A percentile compares a stretch with the other conserved stretches of the same genome.
phyloP scores from a whole-genome alignment of 2,797 vertebrate species.

The Etheostoma perlongum region DNA sequence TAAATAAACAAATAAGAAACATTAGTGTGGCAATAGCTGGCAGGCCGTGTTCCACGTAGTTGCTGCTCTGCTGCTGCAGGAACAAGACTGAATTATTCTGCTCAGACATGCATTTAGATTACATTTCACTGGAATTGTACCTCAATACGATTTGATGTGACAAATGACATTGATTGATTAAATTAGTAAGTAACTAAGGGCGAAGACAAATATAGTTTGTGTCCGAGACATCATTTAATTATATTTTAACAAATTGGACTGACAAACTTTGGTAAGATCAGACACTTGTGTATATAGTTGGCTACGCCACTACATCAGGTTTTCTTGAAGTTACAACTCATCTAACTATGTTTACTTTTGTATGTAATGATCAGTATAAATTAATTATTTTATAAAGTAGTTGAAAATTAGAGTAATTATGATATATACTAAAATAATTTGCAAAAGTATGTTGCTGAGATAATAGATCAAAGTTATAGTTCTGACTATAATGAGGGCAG shows the following conservation, averaged over 20 bases:
- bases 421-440: neutral
- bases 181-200: neutral
- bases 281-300: neutral
- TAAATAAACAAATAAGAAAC: too few species aligned
- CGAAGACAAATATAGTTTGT: neutral
- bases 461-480: neutral
- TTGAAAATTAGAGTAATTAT: too few species aligned
- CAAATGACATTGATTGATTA: too few species aligned
- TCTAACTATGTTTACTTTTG: neutral
- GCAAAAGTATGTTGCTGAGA: neutral
- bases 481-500: neutral
- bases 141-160: too few species aligned
- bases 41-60: neutral
- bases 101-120: conserved; percentile 36
- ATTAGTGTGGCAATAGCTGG: conserved; percentile 44
- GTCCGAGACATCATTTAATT: neutral
- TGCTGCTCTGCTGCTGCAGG: conserved; percentile 50
- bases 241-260: conserved; percentile 2
- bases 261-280: neutral
- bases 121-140: too few species aligned
- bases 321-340: conserved; percentile 2
- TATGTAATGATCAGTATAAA: neutral
- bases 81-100: conserved; percentile 51
- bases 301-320: neutral
- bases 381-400: neutral